A percentile compares a stretch with the other conserved stretches of the same genome.
Evolutionary conservation across 2,888 invertebrate genomes (phyloP).

Genomic region (Agelastica alni): DNA sequence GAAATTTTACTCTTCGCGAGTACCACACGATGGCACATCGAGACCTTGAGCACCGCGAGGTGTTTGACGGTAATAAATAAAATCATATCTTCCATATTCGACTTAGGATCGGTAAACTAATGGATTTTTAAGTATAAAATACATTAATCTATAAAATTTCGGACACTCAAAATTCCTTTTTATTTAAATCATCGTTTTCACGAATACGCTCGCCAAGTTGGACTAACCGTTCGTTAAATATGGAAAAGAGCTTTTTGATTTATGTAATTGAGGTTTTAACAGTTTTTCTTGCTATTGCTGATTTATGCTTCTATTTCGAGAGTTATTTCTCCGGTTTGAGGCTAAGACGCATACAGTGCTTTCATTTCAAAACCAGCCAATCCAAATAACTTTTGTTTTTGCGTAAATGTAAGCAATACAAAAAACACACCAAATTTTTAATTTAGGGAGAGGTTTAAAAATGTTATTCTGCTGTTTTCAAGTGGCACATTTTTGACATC

Average conservation of each 20-base stretch:
- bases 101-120: constrained; percentile 25
- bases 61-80: constrained; percentile 23
- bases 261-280: constrained; percentile 15
- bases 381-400: too few species aligned
- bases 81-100: constrained; percentile 18
- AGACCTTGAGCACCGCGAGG: not conserved
- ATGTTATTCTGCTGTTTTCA: too few species aligned
- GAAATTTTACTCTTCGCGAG: too few species aligned
- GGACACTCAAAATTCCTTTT: constrained; percentile 31
- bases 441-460: too few species aligned
- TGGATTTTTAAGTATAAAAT: constrained; percentile 33
- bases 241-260: constrained; percentile 16
- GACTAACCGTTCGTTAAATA: constrained; percentile 19
- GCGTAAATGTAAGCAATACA: too few species aligned
- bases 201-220: constrained; percentile 6
- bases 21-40: too few species aligned
- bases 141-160: constrained; percentile 29
- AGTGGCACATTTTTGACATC: too few species aligned
- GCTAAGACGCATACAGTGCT: too few species aligned
- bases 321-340: too few species aligned
- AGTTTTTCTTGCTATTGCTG: constrained; percentile 14
- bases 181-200: constrained; percentile 27
- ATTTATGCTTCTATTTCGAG: too few species aligned
- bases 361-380: too few species aligned
- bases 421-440: too few species aligned